Evolutionary conservation across 2,113 vertebrate genomes (phyloP).

Genomic region (Eonycteris spelaea): DNA sequence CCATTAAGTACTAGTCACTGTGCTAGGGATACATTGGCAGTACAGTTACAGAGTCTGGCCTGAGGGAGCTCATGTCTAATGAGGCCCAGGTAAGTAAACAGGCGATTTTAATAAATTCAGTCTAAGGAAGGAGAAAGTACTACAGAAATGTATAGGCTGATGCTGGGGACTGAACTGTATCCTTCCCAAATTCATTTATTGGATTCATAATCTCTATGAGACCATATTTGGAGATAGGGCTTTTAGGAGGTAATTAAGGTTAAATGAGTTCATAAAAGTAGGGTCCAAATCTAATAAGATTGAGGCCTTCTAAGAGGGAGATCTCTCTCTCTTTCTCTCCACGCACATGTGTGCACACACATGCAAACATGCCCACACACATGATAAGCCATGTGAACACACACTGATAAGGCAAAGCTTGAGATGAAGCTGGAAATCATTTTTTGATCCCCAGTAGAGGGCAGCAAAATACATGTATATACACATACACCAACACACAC

Average conservation of each 20-base stretch:
- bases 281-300: neutral
- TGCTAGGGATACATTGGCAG: neutral
- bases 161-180: neutral
- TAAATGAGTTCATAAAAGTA: neutral
- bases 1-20: neutral
- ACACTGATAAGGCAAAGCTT: neutral
- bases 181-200: neutral
- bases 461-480: slow-evolving; percentile 44
- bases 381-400: neutral
- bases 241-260: neutral
- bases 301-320: neutral
- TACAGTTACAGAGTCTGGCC: neutral
- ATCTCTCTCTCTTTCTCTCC: neutral
- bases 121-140: neutral
- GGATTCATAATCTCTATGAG: neutral
- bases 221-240: neutral
- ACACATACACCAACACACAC: neutral
- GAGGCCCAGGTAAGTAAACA: neutral
- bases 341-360: too few relatives aligned
- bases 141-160: neutral
- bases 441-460: slow-evolving; percentile 58
- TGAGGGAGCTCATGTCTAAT: neutral
- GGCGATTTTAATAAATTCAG: neutral
- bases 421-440: neutral
- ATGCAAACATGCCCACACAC: neutral